Conservation (phyloP, 2,888 invertebrate genomes). For the Odontothrips loti region DNA sequence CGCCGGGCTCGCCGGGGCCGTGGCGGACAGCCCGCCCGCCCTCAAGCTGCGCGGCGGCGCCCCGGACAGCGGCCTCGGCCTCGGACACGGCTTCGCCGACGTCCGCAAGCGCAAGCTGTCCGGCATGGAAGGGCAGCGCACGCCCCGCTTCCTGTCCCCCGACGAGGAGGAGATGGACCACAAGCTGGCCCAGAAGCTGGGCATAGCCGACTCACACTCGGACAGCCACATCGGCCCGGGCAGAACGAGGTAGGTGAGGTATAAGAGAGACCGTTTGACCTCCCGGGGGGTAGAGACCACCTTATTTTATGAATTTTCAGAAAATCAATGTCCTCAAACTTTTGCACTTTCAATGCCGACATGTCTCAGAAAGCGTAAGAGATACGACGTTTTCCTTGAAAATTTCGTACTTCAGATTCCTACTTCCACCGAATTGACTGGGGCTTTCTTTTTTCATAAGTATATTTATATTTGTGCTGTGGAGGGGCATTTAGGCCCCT, state of each 20-base stretch:
- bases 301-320: no score
- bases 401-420: no score
- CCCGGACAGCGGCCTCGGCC: neutral
- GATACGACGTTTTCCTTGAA: no score
- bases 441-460: no score
- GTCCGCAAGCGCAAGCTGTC: neutral
- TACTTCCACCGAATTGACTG: no score
- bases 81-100: neutral
- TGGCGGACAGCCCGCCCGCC: neutral
- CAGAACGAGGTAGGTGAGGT: neutral
- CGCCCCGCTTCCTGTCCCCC: neutral
- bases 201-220: neutral
- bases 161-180: constrained; percentile 9
- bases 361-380: no score
- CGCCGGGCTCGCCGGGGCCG: neutral
- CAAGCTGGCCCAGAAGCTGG: constrained; percentile 16
- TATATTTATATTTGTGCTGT: no score
- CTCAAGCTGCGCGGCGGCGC: constrained; percentile 1
- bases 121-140: neutral
- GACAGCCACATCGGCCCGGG: constrained; percentile 1
- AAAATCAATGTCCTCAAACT: no score
- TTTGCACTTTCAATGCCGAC: no score
- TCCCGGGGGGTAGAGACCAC: no score
- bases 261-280: no score
- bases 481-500: no score